These are phyloP conservation scores for Eupithecia vulgata DNA, from an alignment of 2,888 invertebrate genomes.

Conservation along the genomic window DNA sequence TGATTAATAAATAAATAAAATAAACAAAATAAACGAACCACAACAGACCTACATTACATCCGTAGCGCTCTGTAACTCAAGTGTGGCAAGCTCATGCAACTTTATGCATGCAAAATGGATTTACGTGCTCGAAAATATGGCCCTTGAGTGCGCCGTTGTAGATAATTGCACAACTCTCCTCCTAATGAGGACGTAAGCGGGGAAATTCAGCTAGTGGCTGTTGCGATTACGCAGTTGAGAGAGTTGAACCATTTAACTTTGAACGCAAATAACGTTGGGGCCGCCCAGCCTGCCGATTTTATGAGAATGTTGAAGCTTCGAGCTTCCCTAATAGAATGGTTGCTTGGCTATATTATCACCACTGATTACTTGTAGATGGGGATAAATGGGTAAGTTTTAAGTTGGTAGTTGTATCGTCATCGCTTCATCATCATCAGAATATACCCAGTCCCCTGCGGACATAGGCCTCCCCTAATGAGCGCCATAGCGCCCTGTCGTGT, in stretches of 20 bases:
- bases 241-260: conserved; percentile 30
- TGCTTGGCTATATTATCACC: not conserved
- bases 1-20: too few species aligned
- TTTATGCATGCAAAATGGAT: conserved; percentile 74
- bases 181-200: conserved; percentile 67
- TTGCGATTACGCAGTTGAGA: conserved; percentile 30
- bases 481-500: too few species aligned
- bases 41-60: conserved; percentile 9
- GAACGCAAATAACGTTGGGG: conserved; percentile 8
- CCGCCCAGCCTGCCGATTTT: conserved; percentile 1
- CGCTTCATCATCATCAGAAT: too few species aligned
- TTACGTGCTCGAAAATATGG: conserved; percentile 71
- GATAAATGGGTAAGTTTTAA: not conserved
- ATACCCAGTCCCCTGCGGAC: too few species aligned
- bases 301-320: not conserved
- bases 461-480: too few species aligned
- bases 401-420: too few species aligned
- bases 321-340: not conserved
- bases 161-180: conserved; percentile 76
- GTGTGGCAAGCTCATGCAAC: conserved; percentile 59
- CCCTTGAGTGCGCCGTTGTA: conserved; percentile 69
- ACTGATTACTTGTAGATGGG: not conserved
- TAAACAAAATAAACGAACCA: too few species aligned
- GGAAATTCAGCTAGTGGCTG: conserved; percentile 40
- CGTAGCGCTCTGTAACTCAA: conserved; percentile 26